phyloP scores from a whole-genome alignment of 2,797 vertebrate species.

The Phataginus tricuspis region DNA sequence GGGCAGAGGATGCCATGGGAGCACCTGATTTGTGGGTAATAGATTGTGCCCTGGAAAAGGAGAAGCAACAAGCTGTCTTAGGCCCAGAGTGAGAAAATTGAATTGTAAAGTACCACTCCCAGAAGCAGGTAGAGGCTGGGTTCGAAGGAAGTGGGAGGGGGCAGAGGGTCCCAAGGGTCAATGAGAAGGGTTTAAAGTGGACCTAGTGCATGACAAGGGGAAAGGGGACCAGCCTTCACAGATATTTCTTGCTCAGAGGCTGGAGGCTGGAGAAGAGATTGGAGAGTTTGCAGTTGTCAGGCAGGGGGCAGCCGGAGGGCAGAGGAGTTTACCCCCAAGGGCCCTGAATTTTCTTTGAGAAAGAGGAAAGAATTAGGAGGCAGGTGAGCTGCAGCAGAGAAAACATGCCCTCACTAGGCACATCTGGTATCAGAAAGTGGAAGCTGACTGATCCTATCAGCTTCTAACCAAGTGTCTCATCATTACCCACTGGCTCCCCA shows the following conservation, averaged over 20 bases:
- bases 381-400: background rate
- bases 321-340: background rate
- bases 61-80: background rate
- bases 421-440: background rate
- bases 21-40: background rate
- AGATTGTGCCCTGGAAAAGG: background rate
- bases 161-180: background rate
- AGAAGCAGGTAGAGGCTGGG: background rate
- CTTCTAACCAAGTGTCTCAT: background rate
- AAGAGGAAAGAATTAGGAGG: background rate
- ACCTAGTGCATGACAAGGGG: too few relatives aligned
- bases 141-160: background rate
- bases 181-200: background rate
- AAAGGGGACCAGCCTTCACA: too few relatives aligned
- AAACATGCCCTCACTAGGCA: rapidly evolving
- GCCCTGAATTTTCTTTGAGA: background rate
- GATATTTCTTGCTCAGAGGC: background rate
- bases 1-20: background rate
- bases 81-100: background rate
- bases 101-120: background rate
- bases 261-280: background rate
- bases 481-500: too few relatives aligned
- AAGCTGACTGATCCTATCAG: rapidly evolving
- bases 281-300: background rate
- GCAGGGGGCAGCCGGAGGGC: too few relatives aligned